Evolutionary conservation across 2,113 vertebrate species (phyloP).

Genomic region (Mixornis gularis): DNA sequence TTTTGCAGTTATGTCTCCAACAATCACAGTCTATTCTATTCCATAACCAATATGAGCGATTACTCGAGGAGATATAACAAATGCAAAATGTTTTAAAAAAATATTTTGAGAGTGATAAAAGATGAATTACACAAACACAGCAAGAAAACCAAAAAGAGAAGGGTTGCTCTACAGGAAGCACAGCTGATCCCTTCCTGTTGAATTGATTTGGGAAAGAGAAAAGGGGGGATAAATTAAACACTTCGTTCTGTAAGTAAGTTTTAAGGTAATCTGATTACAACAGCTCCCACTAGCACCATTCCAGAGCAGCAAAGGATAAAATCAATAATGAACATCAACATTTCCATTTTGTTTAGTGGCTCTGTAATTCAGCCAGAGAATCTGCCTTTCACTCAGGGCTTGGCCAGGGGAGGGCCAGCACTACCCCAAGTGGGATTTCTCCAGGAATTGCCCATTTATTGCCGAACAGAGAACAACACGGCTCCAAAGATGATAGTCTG

Average conservation of each 20-base stretch:
- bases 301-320: not conserved
- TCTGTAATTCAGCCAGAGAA: not conserved
- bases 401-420: not conserved
- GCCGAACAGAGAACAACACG: not conserved
- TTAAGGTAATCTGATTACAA: conserved; percentile 21
- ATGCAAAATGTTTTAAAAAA: not conserved
- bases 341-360: conserved; percentile 1
- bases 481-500: not conserved
- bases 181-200: not conserved
- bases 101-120: not conserved
- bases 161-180: not conserved
- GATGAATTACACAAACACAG: not conserved
- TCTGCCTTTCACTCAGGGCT: not conserved
- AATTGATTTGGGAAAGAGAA: not conserved
- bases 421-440: not conserved
- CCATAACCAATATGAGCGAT: not conserved
- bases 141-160: not conserved
- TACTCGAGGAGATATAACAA: not conserved
- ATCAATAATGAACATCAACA: conserved; percentile 14
- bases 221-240: not conserved
- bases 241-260: not conserved
- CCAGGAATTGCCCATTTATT: not conserved
- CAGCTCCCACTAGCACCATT: conserved; percentile 28
- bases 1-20: not conserved
- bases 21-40: not conserved